Evolutionary conservation across 1,140 invertebrate species (phyloP), one percentile per base, ranked within the genome.

Genomic region (Wiebesia pumilae): DNA sequence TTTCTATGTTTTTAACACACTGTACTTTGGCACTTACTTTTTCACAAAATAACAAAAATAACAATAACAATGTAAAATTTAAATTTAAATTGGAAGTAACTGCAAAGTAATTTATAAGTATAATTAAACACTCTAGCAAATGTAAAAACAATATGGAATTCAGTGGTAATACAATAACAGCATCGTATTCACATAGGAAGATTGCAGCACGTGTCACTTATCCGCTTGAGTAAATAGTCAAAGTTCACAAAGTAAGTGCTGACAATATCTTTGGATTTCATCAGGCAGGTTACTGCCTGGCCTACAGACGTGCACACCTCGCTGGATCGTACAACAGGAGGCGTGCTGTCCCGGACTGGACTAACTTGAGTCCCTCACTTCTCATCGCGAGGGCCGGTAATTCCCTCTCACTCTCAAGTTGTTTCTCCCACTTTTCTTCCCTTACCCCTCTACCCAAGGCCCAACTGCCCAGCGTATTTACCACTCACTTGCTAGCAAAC

Each of bases 281-380:
- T 0, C 78, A 80, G 54, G n/a, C 80, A 81, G 80, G 80, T 80
- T 35, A 40, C 24, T 67, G 35, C 58, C 80, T 81, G 40, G 3
- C 80, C 88, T 81, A 85, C 54, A 79, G 82, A 89, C 90, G 90
- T 90, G 90, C 88, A 90, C 75, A 87, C 92, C 91, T 90, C 93
- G 90, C 90, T 93, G 92, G 90, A 93, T 92, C 93, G 92, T 92
- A 92, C 92, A 93, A 92, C 92, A 93, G 92, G 92, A 94, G 93
- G 93, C 93, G 93, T 93, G 93, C 93, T 93, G 92, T 93, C 92
- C 92, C 91, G 90, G 91, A 93, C 93, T 93, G 93, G 92, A 93
- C 92, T 93, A 93, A 91, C 90, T 90, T 89, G 91, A 91, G 91
- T 91, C 92, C 90, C 91, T 89, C 89, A 89, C 89, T 30, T 51